Percentiles rank a stretch among this genome's conserved stretches.
phyloP scores from a whole-genome alignment of 2,888 invertebrate genomes.

The Amphipoea lucens region DNA sequence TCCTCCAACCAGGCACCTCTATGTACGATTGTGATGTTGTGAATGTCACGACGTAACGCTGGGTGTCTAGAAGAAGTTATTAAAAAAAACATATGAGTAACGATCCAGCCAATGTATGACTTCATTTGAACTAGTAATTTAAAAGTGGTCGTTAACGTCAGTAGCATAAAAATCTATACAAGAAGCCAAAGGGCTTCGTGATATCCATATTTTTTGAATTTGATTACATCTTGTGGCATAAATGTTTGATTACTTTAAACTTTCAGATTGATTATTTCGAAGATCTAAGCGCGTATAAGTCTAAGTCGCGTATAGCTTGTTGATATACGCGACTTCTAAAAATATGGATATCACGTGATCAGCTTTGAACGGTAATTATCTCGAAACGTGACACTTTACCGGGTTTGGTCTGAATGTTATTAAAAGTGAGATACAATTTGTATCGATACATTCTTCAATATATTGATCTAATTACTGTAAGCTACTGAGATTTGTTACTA shows the following conservation, averaged over 20 bases:
- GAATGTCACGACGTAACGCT: constrained; percentile 97
- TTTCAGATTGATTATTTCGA: no score
- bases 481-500: background rate
- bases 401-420: background rate
- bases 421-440: background rate
- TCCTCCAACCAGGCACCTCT: constrained; percentile 97
- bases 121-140: background rate
- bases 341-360: no score
- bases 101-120: background rate
- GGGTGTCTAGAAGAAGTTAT: constrained; percentile 92
- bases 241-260: no score
- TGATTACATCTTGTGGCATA: no score
- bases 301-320: no score
- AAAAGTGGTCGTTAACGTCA: background rate
- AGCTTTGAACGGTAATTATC: no score
- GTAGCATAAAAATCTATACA: background rate
- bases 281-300: no score
- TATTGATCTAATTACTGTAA: background rate
- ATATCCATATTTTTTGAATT: no score
- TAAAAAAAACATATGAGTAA: background rate
- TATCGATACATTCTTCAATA: background rate
- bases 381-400: no score
- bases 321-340: no score
- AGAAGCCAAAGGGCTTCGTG: no score
- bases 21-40: constrained; percentile 97